Conservation (phyloP, 2,888 invertebrate genomes). For the Helleia helle region DNA sequence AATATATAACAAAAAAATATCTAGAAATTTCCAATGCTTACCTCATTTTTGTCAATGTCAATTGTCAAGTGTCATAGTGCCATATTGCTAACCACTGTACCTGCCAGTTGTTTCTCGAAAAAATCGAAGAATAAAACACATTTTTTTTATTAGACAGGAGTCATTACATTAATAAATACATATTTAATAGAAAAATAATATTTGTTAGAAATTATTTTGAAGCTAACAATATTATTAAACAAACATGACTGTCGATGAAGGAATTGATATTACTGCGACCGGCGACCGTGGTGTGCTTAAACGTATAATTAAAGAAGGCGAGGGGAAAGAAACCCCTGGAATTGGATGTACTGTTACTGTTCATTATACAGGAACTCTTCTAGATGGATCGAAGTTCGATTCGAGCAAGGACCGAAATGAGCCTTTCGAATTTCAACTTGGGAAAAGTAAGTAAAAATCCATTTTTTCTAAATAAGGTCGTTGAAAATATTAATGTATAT, state of each 20-base stretch:
- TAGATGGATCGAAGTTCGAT: conserved; percentile 93
- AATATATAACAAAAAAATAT: too few relatives aligned
- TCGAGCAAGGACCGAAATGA: conserved; percentile 88
- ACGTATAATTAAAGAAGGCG: conserved; percentile 82
- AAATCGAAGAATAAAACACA: neutral
- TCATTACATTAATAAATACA: neutral
- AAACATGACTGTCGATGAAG: conserved; percentile 59
- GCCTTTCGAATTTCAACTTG: conserved; percentile 90
- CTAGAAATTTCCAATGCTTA: conserved; percentile 1
- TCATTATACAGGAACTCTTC: conserved; percentile 92
- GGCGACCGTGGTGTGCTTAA: conserved; percentile 86
- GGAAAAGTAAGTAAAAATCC: conserved; percentile 79
- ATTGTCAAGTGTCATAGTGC: neutral
- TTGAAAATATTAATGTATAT: too few relatives aligned
- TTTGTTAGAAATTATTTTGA: neutral
- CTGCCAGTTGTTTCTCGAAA: neutral
- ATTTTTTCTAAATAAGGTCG: too few relatives aligned
- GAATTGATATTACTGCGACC: conserved; percentile 51
- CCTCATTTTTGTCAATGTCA: conserved; percentile 1
- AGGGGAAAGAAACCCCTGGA: conserved; percentile 80
- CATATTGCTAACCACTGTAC: too few relatives aligned
- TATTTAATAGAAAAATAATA: neutral
- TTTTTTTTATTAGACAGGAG: neutral
- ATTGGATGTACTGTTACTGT: conserved; percentile 80
- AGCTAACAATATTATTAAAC: neutral